These are phyloP conservation scores for Pseudocheirus occidentalis DNA, from an alignment of 2,797 vertebrate genomes.

Conservation along the genomic window DNA sequence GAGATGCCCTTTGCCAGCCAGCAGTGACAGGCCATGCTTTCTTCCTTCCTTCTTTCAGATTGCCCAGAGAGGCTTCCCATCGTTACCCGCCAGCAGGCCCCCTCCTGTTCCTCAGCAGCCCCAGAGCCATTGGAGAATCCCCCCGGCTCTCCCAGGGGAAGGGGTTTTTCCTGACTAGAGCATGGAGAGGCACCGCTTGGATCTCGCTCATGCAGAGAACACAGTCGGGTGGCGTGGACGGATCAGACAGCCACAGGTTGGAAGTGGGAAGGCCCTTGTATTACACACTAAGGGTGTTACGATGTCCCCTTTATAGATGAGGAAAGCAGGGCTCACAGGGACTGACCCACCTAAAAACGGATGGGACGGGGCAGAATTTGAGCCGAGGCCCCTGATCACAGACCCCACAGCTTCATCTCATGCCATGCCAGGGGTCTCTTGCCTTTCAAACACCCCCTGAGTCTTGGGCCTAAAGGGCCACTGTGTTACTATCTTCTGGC, in stretches of 20 bases:
- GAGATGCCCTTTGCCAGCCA: not conserved
- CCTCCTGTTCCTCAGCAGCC: not conserved
- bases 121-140: not conserved
- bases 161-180: not conserved
- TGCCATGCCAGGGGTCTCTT: no score
- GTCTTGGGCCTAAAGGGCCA: no score
- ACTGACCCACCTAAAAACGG: no score
- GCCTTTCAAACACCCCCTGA: no score
- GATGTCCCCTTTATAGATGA: no score
- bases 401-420: no score
- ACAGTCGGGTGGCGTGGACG: not conserved
- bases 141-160: not conserved
- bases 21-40: not conserved
- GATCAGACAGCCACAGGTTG: not conserved
- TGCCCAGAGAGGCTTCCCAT: not conserved
- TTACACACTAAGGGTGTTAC: no score
- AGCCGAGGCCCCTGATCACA: no score
- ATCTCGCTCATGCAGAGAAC: not conserved
- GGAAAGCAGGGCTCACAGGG: no score
- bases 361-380: no score
- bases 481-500: not conserved
- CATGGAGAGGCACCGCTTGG: not conserved
- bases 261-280: not conserved
- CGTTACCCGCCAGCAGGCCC: not conserved
- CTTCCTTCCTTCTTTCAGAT: not conserved